These are phyloP conservation scores for Notamacropus eugenii DNA, from an alignment of 2,797 vertebrate species.

Conservation along the genomic window DNA sequence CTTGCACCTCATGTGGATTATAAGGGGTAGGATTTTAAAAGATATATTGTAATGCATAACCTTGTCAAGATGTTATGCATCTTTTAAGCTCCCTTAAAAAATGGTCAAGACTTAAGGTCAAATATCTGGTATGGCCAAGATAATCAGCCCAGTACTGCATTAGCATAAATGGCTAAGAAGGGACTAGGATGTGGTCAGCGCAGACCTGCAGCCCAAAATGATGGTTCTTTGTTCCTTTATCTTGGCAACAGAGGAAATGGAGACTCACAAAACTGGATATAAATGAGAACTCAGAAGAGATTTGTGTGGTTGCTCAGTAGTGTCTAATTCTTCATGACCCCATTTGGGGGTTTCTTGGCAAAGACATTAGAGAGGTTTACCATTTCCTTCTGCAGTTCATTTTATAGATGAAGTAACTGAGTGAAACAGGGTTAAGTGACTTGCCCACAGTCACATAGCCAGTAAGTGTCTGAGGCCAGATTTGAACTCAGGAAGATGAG, in stretches of 20 bases:
- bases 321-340: neutral
- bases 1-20: neutral
- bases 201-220: too few species aligned
- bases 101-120: slow-evolving; percentile 66
- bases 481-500: neutral
- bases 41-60: slow-evolving; percentile 73
- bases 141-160: neutral
- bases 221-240: neutral
- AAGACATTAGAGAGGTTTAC: neutral
- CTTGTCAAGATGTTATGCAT: slow-evolving; percentile 78
- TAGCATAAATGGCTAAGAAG: neutral
- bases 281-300: neutral
- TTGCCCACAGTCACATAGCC: neutral
- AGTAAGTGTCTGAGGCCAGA: neutral
- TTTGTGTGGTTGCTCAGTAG: neutral
- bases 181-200: too few species aligned
- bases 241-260: neutral
- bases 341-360: neutral
- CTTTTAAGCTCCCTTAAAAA: slow-evolving; percentile 77
- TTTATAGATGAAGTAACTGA: neutral
- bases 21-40: neutral
- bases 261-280: neutral
- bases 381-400: neutral
- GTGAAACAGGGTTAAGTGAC: neutral
- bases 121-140: slow-evolving; percentile 58